phyloP scores from a whole-genome alignment of 2,797 vertebrate species.

The Sitta carolinensis region DNA sequence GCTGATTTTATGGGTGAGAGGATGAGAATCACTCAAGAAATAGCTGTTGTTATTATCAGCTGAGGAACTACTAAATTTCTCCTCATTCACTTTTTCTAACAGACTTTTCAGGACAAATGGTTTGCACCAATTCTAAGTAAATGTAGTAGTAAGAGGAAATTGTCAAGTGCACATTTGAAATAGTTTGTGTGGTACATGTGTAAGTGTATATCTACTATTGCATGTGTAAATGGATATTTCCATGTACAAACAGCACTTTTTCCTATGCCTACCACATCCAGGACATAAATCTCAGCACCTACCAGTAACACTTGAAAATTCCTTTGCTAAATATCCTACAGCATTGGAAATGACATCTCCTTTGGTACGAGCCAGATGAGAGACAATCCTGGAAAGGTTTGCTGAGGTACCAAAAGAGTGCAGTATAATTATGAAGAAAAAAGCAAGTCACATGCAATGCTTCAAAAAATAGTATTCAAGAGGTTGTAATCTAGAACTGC shows the following conservation, averaged over 20 bases:
- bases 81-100: neutral
- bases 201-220: neutral
- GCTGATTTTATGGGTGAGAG: conserved; percentile 85
- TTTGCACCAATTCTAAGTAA: neutral
- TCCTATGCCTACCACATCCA: neutral
- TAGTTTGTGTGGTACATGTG: no score
- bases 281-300: neutral
- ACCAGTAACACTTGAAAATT: neutral
- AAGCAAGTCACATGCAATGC: neutral
- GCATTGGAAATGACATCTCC: neutral
- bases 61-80: neutral
- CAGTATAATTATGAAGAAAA: neutral
- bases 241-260: neutral
- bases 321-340: neutral
- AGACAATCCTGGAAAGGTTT: neutral
- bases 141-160: neutral
- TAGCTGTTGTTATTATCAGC: neutral
- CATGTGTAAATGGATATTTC: neutral
- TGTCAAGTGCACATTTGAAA: neutral
- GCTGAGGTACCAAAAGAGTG: neutral
- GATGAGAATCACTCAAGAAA: conserved; percentile 70
- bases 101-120: neutral
- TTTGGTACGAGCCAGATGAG: neutral
- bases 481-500: neutral
- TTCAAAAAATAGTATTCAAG: neutral